Percentiles rank a stretch among this genome's conserved stretches.
Conservation (phyloP, 2,797 vertebrate genomes). For the Trematomus bernacchii region DNA sequence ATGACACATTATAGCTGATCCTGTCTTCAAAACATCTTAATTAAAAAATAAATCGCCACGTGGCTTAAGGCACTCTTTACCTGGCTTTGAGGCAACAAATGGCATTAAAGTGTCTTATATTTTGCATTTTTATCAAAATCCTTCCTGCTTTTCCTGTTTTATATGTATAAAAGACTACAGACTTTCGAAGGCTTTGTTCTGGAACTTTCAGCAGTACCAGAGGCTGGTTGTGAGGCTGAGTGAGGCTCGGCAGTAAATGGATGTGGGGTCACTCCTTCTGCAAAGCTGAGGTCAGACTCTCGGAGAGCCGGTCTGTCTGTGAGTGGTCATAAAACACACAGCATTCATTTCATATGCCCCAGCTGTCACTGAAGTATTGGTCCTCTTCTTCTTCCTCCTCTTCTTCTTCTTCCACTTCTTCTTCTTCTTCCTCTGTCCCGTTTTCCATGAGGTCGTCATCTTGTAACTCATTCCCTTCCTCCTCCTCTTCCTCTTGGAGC, state of each 20-base stretch:
- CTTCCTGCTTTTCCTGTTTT: slow-evolving; percentile 26
- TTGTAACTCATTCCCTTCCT: slow-evolving; percentile 54
- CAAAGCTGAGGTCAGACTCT: slow-evolving; percentile 60
- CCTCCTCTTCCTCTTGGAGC: slow-evolving; percentile 84
- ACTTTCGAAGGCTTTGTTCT: slow-evolving; percentile 27
- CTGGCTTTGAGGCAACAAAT: slow-evolving; percentile 21
- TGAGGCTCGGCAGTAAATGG: slow-evolving; percentile 63
- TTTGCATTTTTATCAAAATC: slow-evolving; percentile 29
- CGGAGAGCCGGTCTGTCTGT: slow-evolving; percentile 57
- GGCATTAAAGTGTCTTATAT: slow-evolving; percentile 37
- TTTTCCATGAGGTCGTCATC: slow-evolving; percentile 69
- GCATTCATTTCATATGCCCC: slow-evolving; percentile 83
- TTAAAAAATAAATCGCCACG: slow-evolving; percentile 7
- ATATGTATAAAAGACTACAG: slow-evolving; percentile 24
- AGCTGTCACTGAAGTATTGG: slow-evolving; percentile 90
- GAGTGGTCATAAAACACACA: slow-evolving; percentile 59
- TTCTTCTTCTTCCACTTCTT: slow-evolving; percentile 54
- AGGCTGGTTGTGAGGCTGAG: slow-evolving; percentile 44
- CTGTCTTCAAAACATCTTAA: slow-evolving; percentile 7
- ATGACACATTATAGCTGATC: not conserved
- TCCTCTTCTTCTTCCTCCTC: slow-evolving; percentile 71
- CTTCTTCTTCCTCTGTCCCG: slow-evolving; percentile 63
- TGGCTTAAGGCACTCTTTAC: slow-evolving; percentile 10
- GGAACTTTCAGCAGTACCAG: slow-evolving; percentile 46
- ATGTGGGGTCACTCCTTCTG: slow-evolving; percentile 57